Evolutionary conservation across 2,113 vertebrate species (phyloP).

Genomic region (Hyla sarda): DNA sequence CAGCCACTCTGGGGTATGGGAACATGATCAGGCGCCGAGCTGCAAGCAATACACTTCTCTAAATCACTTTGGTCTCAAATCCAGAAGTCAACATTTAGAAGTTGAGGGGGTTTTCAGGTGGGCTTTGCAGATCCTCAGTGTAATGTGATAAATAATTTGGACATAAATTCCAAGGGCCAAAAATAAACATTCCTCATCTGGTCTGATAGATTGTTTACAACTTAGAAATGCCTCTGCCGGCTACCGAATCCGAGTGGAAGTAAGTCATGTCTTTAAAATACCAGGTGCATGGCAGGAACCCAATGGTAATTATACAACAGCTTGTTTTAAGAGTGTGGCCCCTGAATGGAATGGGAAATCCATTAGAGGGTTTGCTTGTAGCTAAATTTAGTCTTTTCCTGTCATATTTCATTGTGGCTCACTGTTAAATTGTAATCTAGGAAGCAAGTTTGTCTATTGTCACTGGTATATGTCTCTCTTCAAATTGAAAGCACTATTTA

Average conservation of each 20-base stretch:
- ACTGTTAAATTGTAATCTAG: background rate
- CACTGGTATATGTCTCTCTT: background rate
- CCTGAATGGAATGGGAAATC: constrained; percentile 18
- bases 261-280: constrained; percentile 51
- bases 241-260: constrained; percentile 29
- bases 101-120: background rate
- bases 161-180: background rate
- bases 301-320: constrained; percentile 33
- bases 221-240: constrained; percentile 23
- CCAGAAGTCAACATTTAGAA: constrained; percentile 3
- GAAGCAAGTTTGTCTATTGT: background rate
- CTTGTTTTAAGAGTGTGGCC: constrained; percentile 4
- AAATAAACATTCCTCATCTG: constrained; percentile 35
- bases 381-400: constrained; percentile 10
- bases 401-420: background rate
- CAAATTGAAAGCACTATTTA: background rate
- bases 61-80: background rate
- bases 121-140: background rate
- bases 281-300: constrained; percentile 43
- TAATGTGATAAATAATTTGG: constrained; percentile 26
- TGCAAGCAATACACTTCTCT: constrained; percentile 3
- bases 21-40: constrained; percentile 25
- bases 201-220: constrained; percentile 30
- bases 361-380: constrained; percentile 18
- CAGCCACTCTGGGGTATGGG: background rate